Conservation (phyloP, 1,140 invertebrate species). For the Lithobius niger region DNA sequence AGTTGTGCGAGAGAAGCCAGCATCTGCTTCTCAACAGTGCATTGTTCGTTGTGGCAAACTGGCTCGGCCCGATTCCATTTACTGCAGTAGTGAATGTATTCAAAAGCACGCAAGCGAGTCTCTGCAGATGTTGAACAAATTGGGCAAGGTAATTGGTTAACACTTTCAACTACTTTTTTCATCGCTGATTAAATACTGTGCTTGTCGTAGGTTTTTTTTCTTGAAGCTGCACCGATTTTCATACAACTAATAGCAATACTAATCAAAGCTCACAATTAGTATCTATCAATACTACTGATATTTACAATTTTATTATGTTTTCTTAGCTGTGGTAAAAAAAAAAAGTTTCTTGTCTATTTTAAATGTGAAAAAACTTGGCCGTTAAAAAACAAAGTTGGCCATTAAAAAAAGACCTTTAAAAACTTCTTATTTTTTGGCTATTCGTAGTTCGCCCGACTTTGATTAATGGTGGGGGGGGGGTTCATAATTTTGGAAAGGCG, state of each 20-base stretch:
- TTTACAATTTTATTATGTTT: not conserved
- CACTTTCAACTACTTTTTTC: not conserved
- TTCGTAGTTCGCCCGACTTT: too few species aligned
- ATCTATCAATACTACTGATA: not conserved
- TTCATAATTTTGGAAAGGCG: too few species aligned
- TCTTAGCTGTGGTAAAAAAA: not conserved
- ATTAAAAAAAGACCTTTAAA: too few species aligned
- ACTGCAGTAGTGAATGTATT: conserved; percentile 78
- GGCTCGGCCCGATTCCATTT: conserved; percentile 51
- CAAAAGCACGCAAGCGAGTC: conserved; percentile 65
- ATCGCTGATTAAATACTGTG: not conserved
- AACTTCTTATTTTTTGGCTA: too few species aligned
- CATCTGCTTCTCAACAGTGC: too few species aligned
- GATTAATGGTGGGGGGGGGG: too few species aligned
- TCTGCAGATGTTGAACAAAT: conserved; percentile 29
- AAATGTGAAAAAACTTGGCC: too few species aligned
- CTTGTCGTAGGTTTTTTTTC: not conserved
- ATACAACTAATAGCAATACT: too few species aligned
- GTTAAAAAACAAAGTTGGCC: too few species aligned
- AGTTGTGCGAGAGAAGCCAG: too few species aligned
- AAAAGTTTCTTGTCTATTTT: too few species aligned
- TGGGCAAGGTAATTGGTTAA: not conserved
- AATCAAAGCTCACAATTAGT: not conserved
- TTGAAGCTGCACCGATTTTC: not conserved
- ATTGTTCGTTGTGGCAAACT: conserved; percentile 31